A percentile compares a stretch with the other conserved stretches of the same genome.
Evolutionary conservation across 1,140 invertebrate species (phyloP).

Genomic region (Nebria ingens): DNA sequence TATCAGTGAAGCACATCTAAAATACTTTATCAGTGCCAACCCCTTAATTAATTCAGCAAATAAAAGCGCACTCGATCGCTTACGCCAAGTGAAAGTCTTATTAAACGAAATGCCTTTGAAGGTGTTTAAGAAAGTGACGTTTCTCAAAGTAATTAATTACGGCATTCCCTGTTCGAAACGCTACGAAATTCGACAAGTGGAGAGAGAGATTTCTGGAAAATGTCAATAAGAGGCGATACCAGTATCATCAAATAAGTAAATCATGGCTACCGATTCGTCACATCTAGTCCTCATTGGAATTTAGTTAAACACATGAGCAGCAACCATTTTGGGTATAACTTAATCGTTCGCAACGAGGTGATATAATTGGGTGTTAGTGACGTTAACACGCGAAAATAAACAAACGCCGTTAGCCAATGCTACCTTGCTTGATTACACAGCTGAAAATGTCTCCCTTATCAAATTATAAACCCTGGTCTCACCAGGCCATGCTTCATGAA

Average conservation of each 20-base stretch:
- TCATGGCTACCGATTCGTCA: too few relatives aligned
- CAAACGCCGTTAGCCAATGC: too few relatives aligned
- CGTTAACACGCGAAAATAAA: too few relatives aligned
- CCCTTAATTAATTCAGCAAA: conserved; percentile 5
- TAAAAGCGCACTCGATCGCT: neutral
- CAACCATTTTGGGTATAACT: too few relatives aligned
- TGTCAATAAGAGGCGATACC: too few relatives aligned
- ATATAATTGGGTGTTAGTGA: too few relatives aligned
- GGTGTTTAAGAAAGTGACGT: conserved; percentile 6
- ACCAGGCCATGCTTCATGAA: neutral
- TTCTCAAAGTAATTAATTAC: conserved; percentile 3
- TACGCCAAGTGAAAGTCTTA: neutral
- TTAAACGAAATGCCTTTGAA: conserved; percentile 9
- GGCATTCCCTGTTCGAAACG: neutral
- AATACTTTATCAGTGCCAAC: conserved; percentile 3
- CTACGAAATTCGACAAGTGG: neutral
- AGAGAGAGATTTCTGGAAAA: too few relatives aligned
- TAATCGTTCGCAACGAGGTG: too few relatives aligned
- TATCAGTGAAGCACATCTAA: conserved; percentile 1
- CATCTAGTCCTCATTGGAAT: too few relatives aligned
- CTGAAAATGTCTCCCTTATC: neutral
- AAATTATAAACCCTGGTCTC: neutral
- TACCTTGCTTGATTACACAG: neutral
- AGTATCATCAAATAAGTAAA: neutral
- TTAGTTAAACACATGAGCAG: too few relatives aligned